Evolutionary conservation across 2,113 vertebrate genomes (phyloP), one percentile per base, ranked within the genome.

Genomic region (Serilophus lunatus): DNA sequence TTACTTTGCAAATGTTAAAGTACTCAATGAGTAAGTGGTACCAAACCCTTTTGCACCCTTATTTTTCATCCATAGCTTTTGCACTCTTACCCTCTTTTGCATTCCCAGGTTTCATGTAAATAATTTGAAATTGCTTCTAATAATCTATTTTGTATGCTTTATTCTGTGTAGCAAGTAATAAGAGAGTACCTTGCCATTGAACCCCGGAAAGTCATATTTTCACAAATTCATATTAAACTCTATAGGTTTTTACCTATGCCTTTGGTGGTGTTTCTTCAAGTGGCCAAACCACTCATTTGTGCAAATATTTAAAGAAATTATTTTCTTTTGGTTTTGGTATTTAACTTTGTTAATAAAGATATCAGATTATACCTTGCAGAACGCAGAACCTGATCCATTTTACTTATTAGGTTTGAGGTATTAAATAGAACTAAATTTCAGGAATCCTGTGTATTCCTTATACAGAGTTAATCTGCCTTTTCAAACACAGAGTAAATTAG

Each of bases 41-140:
- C 11, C 23, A 42, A 23, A 23, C 5, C 4, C 17, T 64, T 80
- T 64, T 64, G 9, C 22, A 57, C 14, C 14, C 18, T 33, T 65
- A 33, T 36, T 3, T 72, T 65, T 25, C 14, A 33, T 57, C 26
- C 9, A 50, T 31, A 44, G 42, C 22, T 12, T 72, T 88, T 57
- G 33, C 0, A 0, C 3, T 50, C 22, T 44, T 36, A n/a, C 23
- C 13, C 26, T 13, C 6, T 57, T 57, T 42, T 72, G 9, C 11
- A 36, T 36, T 72, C 25, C 31, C 54, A 66, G 6, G 6, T 57
- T 57, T 14, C 26, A 25, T 16, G 18, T 6, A 36, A 65, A 50
- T 50, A 1, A 65, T 65, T 65, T 18, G 35, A 57, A 72, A 65
- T 65, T 57, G 31, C 18, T 19, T 57, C 35, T 72, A 57, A 57